Evolutionary conservation across 1,140 invertebrate genomes (phyloP).

Genomic region (Drosophila pruinosa): DNA sequence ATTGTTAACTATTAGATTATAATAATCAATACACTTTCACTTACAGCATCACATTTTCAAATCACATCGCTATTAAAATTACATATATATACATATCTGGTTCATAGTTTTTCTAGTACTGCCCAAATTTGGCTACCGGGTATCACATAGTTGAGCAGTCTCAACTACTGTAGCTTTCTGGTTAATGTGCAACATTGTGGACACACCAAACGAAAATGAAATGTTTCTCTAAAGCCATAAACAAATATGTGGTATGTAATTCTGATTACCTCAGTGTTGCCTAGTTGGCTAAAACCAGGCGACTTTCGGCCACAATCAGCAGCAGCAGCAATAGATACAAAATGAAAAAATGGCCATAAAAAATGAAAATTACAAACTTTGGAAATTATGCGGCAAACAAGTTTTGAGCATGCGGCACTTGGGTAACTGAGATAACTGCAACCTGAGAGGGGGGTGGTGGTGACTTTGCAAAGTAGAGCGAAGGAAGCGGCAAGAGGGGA

Average conservation of each 20-base stretch:
- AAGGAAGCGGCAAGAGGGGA: too few species aligned
- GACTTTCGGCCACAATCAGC: constrained; percentile 38
- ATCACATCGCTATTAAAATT: too few species aligned
- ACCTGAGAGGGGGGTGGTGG: too few species aligned
- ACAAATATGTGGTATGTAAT: constrained; percentile 42
- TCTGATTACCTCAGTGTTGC: constrained; percentile 56
- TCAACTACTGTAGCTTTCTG: not conserved
- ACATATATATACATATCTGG: too few species aligned
- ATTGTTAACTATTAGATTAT: too few species aligned
- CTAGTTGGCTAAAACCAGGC: constrained; percentile 17
- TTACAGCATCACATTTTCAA: constrained; percentile 14
- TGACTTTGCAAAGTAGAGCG: not conserved
- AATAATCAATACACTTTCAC: constrained; percentile 15
- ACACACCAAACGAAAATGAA: constrained; percentile 26
- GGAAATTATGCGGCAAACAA: constrained; percentile 67
- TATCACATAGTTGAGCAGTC: not conserved
- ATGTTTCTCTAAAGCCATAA: not conserved
- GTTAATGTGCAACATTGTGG: not conserved
- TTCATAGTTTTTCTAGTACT: too few species aligned
- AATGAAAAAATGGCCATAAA: constrained; percentile 47
- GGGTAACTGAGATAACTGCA: constrained; percentile 19
- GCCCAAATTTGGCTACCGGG: not conserved
- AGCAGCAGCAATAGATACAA: constrained; percentile 11
- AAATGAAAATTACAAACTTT: constrained; percentile 71
- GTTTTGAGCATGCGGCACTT: constrained; percentile 42